These are phyloP conservation scores for Rissa tridactyla DNA, from an alignment of 2,113 vertebrate genomes.

Conservation along the genomic window DNA sequence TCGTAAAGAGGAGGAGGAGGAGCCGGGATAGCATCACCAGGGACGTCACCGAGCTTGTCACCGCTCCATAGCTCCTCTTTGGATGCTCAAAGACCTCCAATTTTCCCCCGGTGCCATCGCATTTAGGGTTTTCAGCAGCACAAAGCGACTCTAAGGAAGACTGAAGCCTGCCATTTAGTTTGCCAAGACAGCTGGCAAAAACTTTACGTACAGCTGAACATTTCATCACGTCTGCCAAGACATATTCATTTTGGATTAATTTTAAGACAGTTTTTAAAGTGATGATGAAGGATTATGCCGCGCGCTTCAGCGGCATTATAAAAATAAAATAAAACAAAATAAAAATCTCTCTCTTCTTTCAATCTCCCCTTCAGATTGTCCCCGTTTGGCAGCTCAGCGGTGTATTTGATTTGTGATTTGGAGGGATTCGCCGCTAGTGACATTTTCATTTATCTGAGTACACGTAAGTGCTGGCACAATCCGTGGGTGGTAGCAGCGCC, in stretches of 20 bases:
- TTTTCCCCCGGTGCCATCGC: neutral
- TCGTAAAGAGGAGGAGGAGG: neutral
- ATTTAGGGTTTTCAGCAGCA: neutral
- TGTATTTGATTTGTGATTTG: neutral
- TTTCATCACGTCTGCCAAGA: slow-evolving; percentile 43
- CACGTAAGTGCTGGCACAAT: neutral
- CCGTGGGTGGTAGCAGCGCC: neutral
- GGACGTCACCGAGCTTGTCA: neutral
- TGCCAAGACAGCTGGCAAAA: slow-evolving; percentile 33
- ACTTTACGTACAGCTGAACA: neutral
- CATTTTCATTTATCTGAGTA: neutral
- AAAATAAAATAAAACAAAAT: neutral
- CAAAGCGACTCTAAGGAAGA: neutral
- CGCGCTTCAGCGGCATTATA: neutral
- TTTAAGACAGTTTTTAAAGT: slow-evolving; percentile 17
- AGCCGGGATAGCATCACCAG: accelerated
- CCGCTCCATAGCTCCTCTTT: neutral
- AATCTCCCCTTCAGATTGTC: neutral
- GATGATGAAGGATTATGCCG: neutral
- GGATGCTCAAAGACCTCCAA: neutral
- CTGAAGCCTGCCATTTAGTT: slow-evolving; percentile 5
- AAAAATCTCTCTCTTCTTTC: neutral
- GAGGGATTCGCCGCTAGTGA: neutral
- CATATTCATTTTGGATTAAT: slow-evolving; percentile 10
- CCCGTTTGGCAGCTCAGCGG: neutral